Base-by-base conservation (phyloP, 2,797 vertebrate species). In the Epinephelus awoara region DNA sequence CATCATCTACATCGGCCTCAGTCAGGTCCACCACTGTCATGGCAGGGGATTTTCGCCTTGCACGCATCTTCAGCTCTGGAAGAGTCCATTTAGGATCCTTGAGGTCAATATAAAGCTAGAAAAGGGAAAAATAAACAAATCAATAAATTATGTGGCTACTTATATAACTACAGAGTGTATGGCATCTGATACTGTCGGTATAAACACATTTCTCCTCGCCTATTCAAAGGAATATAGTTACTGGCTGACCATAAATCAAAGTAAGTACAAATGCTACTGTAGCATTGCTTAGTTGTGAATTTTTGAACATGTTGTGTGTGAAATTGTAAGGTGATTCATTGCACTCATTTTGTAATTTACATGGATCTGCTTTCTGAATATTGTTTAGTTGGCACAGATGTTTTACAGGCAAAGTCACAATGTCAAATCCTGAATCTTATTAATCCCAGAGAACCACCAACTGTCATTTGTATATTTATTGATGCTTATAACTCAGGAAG, bases 91-190 rank as follows among this genome's bases (percentile, higher is more conserved):
- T 80, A 17, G 86, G 67, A 56, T 88, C 85, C 21, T 80, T 86
- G 80, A 95, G 84, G 74, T 95, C 86, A 18, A 92, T 91, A 21
- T 85, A 89, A 44, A 50, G 59, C 95, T 95, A 54, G 29, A 63
- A 64, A 69, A 79, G 2, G 18, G 21, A 29, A 58, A 29, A 29
- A 62, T 27, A 72, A 56, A 62, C 17, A 67, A 1, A 52, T 74
- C 7, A 85, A 7, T 44, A 23, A 63, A 63, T 52, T 17, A 3
- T 38, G 2, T 25, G 14, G 19, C 56, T 63, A 2, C 4, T 50
- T 47, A 29, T 4, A 66, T 38, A 50, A 44, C 29, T 6, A 42
- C 12, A 63, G 11, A 25, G 15, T 10, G 29, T 2, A 42, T 17
- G 2, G 56, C 13, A 38, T 63, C 1, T 19, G 11, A 55, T 29